Evolutionary conservation across 2,888 invertebrate species (phyloP).

Genomic region (Lasius platythorax): DNA sequence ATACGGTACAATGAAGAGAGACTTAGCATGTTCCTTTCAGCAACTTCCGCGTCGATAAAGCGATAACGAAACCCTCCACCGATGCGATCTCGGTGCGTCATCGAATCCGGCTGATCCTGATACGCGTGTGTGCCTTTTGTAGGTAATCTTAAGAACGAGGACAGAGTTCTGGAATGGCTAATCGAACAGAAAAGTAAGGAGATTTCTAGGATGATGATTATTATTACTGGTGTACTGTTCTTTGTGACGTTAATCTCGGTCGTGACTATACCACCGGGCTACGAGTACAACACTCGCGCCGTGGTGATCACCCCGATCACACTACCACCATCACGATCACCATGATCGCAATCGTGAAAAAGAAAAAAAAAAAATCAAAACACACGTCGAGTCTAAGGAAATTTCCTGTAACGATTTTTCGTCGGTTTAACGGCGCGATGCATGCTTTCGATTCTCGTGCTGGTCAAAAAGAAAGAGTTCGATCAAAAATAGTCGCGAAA

Average conservation of each 20-base stretch:
- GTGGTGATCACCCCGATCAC: constrained; percentile 83
- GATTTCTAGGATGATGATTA: constrained; percentile 86
- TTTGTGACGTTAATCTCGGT: constrained; percentile 86
- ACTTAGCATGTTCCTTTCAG: constrained; percentile 48
- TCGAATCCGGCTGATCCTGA: constrained; percentile 70
- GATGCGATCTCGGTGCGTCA: constrained; percentile 62
- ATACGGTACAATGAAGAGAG: constrained; percentile 31
- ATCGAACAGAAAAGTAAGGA: constrained; percentile 98
- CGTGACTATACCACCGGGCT: constrained; percentile 84
- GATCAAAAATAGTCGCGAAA: constrained; percentile 30
- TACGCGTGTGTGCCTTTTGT: constrained; percentile 87
- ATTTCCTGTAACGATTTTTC: background rate
- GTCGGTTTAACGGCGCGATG: background rate
- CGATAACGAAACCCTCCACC: constrained; percentile 45
- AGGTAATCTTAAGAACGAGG: constrained; percentile 98
- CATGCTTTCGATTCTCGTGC: background rate
- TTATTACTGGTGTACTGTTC: constrained; percentile 86
- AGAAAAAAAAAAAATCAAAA: constrained; percentile 44
- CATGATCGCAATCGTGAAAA: constrained; percentile 67
- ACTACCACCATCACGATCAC: constrained; percentile 81
- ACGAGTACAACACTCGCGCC: constrained; percentile 82
- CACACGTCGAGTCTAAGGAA: background rate
- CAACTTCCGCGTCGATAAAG: constrained; percentile 51
- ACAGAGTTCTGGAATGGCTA: constrained; percentile 98
- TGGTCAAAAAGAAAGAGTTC: background rate